Base-by-base conservation (phyloP, 2,113 vertebrate species). In the Scomber scombrus region DNA sequence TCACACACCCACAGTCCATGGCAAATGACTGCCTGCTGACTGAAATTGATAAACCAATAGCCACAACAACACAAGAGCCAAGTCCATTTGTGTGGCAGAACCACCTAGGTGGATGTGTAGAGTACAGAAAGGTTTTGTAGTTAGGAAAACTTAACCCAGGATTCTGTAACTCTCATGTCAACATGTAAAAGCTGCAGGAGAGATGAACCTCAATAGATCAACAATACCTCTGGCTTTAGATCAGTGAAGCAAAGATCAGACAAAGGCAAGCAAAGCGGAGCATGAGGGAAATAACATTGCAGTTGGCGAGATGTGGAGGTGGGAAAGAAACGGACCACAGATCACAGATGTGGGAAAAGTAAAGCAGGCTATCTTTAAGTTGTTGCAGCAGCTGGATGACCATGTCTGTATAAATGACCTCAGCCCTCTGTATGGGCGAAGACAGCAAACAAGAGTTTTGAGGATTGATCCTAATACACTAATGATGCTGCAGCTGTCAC, bases 401-500 rank as follows among this genome's bases (percentile, higher is more conserved):
- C 80, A 7, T 19, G 50, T 23, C 63, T 50, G 11, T 61, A 61
- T 40, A 73, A 72, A 84, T 60, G 70, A 76, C 72, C 54, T 50
- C 16, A 5, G 80, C 18, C 74, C 61, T 64, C 49, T 43, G 64
- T 50, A 45, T 54, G 61, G 21, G 58, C 80, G 76, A 64, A 78
- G 81, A 72, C 78, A 61, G 76, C 87, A 88, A 93, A 83, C 83
- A 91, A 82, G 87, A 82, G 83, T 79, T 78, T 73, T 1, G 85
- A 90, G 90, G 84, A 88, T 89, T 86, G 91, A 91, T 91, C 84
- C 81, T 89, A 82, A 94, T 91, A 46, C 88, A 82, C 92, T 92
- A 93, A 93, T 92, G 89, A 94, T 92, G 85, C 87, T 78, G 86
- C 93, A 91, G 93, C 91, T 92, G 93, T 92, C 90, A 83, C 63